Evolutionary conservation across 2,113 vertebrate species (phyloP), one percentile per base, ranked within the genome.

Genomic region (Cynopterus brachyotis): DNA sequence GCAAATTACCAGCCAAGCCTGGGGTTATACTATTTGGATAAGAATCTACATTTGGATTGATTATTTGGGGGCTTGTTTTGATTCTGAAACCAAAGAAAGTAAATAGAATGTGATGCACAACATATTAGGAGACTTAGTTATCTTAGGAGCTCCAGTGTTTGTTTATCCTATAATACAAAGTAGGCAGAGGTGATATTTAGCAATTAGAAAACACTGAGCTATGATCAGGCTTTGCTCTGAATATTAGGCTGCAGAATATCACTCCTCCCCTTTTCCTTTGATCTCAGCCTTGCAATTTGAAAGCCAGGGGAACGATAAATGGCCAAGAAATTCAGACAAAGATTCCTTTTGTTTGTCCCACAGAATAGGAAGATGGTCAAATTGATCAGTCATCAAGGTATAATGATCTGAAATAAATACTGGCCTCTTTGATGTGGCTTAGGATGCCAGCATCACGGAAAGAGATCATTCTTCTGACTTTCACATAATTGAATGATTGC

Each of bases 341-440:
- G 55, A 40, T 81, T 95, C 81, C 81, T 83, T 96, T 55, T 94
- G 50, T 88, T 97, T 97, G 32, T 86, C 37, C n/a, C 90, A 84
- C 37, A 93, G 50, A 97, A 97, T 92, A 98, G 93, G 93, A 89
- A 97, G 95, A 79, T 1, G 4, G 84, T 79, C 40, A 76, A 83
- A 78, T 64, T 97, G 86, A 96, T 96, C 83, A 95, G n/a, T 88
- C 64, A 92, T 80, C n/a, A 96, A 96, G 85, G 85, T 94, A 88
- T 96, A 97, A 95, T 90, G 85, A 95, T 83, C 37, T 87, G 64
- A 97, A 96, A 76, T 93, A 96, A 98, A 85, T 89, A 85, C 78
- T 0, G 6, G n/a, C 12, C 42, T 78, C 90, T 98, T 98, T 98
- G 96, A 97, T 97, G 92, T 72, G 78, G 75, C 81, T 89, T 94